These are phyloP conservation scores for Timema cristinae DNA, from an alignment of 2,888 invertebrate species.

Conservation along the genomic window DNA sequence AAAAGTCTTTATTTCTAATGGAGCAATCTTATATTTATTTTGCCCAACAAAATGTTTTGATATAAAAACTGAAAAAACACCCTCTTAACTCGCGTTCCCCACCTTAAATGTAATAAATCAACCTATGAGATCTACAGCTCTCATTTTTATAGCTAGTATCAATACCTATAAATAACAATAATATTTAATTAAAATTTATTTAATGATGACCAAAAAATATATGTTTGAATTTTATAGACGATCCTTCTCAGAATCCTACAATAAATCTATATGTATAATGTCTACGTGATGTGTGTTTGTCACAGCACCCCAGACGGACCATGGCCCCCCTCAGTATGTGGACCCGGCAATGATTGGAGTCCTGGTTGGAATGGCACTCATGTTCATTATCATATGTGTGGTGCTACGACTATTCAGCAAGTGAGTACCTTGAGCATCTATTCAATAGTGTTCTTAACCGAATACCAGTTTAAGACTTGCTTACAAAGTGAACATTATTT, in stretches of 20 bases:
- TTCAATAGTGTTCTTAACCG: neutral
- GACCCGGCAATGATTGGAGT: slow-evolving; percentile 91
- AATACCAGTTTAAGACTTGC: neutral
- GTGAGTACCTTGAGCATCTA: slow-evolving; percentile 48
- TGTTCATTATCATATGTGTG: slow-evolving; percentile 92
- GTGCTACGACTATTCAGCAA: slow-evolving; percentile 88
- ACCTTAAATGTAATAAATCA: too few species aligned
- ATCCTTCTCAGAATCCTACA: neutral
- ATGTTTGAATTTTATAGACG: too few species aligned
- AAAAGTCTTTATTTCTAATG: too few species aligned
- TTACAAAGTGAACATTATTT: neutral
- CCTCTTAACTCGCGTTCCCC: too few species aligned
- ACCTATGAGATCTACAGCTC: neutral
- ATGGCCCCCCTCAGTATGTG: slow-evolving; percentile 62
- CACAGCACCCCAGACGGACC: slow-evolving; percentile 45
- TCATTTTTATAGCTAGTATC: neutral
- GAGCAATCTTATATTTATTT: too few species aligned
- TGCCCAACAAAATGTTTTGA: too few species aligned
- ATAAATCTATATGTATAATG: neutral
- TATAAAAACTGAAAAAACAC: too few species aligned
- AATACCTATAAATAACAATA: neutral
- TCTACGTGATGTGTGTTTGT: slow-evolving; percentile 12
- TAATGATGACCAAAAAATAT: too few species aligned
- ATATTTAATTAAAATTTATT: neutral
- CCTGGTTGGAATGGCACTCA: slow-evolving; percentile 83